These are phyloP conservation scores for Spilarctia lutea DNA, from an alignment of 2,888 invertebrate species.

Conservation along the genomic window DNA sequence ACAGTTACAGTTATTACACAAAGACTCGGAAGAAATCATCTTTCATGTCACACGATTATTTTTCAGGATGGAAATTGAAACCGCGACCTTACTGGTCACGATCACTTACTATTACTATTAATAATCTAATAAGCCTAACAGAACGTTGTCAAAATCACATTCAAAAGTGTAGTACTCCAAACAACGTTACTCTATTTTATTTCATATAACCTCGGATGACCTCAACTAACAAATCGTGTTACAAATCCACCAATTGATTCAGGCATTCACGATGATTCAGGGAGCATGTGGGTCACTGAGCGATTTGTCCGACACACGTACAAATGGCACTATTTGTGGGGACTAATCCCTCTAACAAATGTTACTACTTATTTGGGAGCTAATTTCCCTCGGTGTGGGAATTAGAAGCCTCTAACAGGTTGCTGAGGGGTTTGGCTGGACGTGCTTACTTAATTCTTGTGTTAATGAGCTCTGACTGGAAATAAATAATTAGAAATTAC, in stretches of 20 bases:
- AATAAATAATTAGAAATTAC: background rate
- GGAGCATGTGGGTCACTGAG: conserved; percentile 6
- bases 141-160: background rate
- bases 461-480: background rate
- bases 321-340: conserved; percentile 16
- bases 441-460: background rate
- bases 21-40: background rate
- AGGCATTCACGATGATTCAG: conserved; percentile 13
- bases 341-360: conserved; percentile 18
- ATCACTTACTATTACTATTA: too few relatives aligned
- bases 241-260: conserved; percentile 1
- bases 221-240: conserved; percentile 1
- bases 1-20: background rate
- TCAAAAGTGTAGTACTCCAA: background rate
- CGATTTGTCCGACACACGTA: conserved; percentile 7
- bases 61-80: background rate
- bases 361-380: background rate
- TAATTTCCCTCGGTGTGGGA: conserved; percentile 4
- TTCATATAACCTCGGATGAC: background rate
- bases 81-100: background rate
- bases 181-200: background rate
- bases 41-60: background rate
- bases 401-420: background rate
- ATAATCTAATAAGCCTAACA: background rate
- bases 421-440: background rate